Evolutionary conservation across 2,113 vertebrate genomes (phyloP).

Genomic region (Neolamprologus fasciatus): DNA sequence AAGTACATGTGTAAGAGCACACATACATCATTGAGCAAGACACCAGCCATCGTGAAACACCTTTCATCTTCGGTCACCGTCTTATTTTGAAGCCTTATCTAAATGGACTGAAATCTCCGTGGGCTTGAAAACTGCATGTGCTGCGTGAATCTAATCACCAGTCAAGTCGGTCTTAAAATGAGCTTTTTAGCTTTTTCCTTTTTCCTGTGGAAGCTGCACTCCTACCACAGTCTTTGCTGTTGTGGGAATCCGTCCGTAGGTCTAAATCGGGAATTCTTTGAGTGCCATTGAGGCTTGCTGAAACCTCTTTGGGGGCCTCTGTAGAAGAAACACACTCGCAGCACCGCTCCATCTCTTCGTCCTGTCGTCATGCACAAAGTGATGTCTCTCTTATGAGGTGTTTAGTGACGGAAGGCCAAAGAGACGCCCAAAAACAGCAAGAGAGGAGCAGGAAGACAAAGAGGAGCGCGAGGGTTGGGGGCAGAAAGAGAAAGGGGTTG

Average conservation of each 20-base stretch:
- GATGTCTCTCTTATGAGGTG: constrained; percentile 54
- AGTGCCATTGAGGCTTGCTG: neutral
- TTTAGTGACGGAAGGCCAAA: constrained; percentile 50
- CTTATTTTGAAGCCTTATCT: neutral
- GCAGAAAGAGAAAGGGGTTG: neutral
- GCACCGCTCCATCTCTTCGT: neutral
- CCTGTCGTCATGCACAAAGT: constrained; percentile 7
- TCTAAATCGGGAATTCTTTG: neutral
- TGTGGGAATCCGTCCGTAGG: neutral
- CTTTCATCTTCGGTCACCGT: neutral
- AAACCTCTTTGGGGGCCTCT: neutral
- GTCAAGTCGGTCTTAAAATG: neutral
- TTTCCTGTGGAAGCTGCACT: neutral
- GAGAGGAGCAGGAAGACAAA: constrained; percentile 4
- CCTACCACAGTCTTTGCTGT: neutral
- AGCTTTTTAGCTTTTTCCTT: neutral
- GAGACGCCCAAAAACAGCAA: constrained; percentile 14
- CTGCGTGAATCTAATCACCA: neutral
- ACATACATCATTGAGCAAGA: neutral
- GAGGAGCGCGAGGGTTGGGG: neutral
- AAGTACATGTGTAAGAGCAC: neutral
- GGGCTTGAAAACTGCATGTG: neutral
- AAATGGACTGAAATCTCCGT: neutral
- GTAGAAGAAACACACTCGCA: neutral
- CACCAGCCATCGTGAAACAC: neutral